phyloP scores from a whole-genome alignment of 2,888 invertebrate species.

The Sipha maydis region DNA sequence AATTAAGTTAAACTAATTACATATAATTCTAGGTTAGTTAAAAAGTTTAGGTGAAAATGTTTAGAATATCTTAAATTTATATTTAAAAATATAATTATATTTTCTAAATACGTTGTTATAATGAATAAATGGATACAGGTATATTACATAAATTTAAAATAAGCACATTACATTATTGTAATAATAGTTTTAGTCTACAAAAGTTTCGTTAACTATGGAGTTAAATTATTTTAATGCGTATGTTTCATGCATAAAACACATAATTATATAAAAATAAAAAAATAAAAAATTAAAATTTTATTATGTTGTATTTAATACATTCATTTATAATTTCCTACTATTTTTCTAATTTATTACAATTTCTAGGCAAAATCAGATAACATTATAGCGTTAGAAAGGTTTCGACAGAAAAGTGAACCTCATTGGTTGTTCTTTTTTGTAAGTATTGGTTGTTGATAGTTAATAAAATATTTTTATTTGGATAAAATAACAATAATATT shows the following conservation, averaged over 20 bases:
- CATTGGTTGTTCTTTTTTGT: slow-evolving; percentile 90
- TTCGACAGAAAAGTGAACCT: slow-evolving; percentile 85
- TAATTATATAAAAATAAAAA: neutral
- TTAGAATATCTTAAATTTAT: no score
- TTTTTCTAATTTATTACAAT: neutral
- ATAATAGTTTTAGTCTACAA: no score
- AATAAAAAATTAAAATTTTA: neutral
- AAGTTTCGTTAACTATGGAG: neutral
- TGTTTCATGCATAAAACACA: neutral
- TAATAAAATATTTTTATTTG: neutral
- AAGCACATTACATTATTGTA: no score
- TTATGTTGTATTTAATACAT: no score
- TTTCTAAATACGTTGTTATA: no score
- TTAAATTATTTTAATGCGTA: neutral
- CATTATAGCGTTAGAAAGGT: slow-evolving; percentile 78
- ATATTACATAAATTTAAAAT: no score
- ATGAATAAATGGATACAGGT: no score
- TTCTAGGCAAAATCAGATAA: slow-evolving; percentile 81
- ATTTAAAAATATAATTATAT: no score
- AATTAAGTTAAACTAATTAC: no score
- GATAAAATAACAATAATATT: neutral
- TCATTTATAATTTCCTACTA: neutral
- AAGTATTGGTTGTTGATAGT: slow-evolving; percentile 67
- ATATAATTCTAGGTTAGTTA: no score
- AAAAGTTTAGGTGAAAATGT: no score